These are phyloP conservation scores for Morinoia aosen DNA, from an alignment of 2,888 invertebrate genomes.

Conservation along the genomic window DNA sequence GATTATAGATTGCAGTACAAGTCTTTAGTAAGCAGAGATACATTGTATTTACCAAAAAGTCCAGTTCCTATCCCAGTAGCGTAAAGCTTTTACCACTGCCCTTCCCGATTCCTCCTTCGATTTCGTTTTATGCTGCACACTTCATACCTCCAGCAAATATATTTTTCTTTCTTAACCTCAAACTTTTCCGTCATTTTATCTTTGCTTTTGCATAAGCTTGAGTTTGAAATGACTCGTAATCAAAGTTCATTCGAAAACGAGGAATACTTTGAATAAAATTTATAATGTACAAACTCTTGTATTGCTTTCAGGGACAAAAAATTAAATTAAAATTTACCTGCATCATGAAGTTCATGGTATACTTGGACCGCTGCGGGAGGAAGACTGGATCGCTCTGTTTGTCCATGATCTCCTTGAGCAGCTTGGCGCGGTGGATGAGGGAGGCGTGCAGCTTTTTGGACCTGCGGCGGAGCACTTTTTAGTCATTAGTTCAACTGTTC, in stretches of 20 bases:
- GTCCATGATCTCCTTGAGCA: conserved; percentile 64
- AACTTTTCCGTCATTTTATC: no score
- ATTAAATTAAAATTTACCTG: conserved; percentile 52
- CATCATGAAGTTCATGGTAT: conserved; percentile 64
- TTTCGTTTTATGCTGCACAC: no score
- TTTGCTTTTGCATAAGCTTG: no score
- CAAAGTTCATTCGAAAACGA: neutral
- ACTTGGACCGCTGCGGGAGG: conserved; percentile 62
- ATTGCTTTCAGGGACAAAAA: neutral
- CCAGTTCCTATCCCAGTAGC: no score
- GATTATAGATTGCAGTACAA: no score
- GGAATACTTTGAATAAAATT: neutral
- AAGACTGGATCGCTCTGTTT: conserved; percentile 63
- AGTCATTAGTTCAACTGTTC: no score
- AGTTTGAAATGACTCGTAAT: neutral
- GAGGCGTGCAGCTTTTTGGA: conserved; percentile 62
- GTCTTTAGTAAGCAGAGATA: no score
- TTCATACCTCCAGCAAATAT: no score
- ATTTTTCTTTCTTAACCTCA: no score
- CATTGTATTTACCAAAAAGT: no score
- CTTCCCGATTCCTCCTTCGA: no score
- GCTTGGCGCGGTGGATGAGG: conserved; percentile 60
- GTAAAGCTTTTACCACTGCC: no score
- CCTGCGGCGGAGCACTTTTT: neutral
- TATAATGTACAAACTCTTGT: neutral